Base-by-base conservation (phyloP, 1,140 invertebrate species). In the Tetramorium alpestre region DNA sequence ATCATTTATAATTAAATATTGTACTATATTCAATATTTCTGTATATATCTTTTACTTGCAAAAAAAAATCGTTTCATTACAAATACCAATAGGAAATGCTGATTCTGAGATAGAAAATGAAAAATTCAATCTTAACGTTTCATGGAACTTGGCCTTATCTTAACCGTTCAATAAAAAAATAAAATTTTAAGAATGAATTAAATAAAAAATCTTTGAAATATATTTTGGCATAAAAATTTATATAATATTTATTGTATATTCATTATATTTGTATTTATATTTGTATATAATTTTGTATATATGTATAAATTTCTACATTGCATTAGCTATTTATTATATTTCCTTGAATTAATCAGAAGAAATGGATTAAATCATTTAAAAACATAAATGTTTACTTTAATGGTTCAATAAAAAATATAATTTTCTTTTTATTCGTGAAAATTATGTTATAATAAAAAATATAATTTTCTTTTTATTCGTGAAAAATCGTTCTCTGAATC, bases 1-100 rank as follows among this genome's bases (percentile, higher is more conserved):
- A 75, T 56, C 38, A 13, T 75, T 76, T 76, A 60, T 60, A 1
- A 18, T 60, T 11, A 28, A 47, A 44, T 60, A 44, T 44, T 76
- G 25, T 28, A 60, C 6, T 76, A 25, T 25, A 18, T 47, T 62
- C 16, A 76, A 56, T 44, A 13, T 4, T 2, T 11, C 5, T 5
- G 7, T 70, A 51, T 33, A 51, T 33, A 2, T 60, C 16, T 47
- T 62, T 60, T 25, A 7, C 18, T 78, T 65, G 41, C 3, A 65
- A 65, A 80, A 25, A 38, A 16, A 33, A 65, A 51, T 38, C 11
- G 8, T 49, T 80, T 77, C 11, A 8, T n/a, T 54, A 54, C 3
- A 56, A 41, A 5, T 41, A n/a, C 6, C 38, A 44, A 62, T 38
- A 65, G 41, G 16, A 33, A 47, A 33, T 62, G 41, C 7, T 22